Evolutionary conservation across 1,140 invertebrate species (phyloP).

Genomic region (Grapholita molesta): DNA sequence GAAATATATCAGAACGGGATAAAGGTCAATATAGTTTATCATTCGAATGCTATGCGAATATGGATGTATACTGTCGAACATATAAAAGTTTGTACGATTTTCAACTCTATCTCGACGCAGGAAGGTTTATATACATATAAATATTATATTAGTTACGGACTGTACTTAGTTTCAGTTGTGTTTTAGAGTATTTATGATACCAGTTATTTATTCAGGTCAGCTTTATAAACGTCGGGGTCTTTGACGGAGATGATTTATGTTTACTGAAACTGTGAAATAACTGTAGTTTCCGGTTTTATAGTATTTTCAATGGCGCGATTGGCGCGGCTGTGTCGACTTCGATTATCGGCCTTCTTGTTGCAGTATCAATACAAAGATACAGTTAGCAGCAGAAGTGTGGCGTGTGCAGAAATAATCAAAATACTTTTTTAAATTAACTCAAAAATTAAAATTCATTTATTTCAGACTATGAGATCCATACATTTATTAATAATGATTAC

Average conservation of each 20-base stretch:
- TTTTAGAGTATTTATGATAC: background rate
- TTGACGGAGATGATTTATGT: background rate
- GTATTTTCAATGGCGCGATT: background rate
- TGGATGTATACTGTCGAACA: background rate
- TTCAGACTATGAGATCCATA: too few species aligned
- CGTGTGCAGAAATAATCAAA: background rate
- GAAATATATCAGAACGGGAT: background rate
- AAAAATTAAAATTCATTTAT: too few species aligned
- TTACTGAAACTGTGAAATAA: background rate
- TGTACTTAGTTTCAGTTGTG: background rate
- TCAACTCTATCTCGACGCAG: background rate
- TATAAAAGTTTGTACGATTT: background rate
- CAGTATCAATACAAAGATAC: too few species aligned
- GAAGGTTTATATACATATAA: background rate
- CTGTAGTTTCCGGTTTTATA: background rate
- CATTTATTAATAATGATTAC: too few species aligned
- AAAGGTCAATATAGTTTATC: background rate
- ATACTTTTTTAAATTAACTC: too few species aligned
- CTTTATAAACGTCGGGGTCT: background rate
- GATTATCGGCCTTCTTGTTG: background rate
- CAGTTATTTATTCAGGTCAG: background rate
- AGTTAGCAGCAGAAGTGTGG: too few species aligned
- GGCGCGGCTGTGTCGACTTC: background rate
- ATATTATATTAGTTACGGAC: background rate
- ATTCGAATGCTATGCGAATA: background rate